phyloP scores from a whole-genome alignment of 2,797 vertebrate species.

The Octomys mimax region DNA sequence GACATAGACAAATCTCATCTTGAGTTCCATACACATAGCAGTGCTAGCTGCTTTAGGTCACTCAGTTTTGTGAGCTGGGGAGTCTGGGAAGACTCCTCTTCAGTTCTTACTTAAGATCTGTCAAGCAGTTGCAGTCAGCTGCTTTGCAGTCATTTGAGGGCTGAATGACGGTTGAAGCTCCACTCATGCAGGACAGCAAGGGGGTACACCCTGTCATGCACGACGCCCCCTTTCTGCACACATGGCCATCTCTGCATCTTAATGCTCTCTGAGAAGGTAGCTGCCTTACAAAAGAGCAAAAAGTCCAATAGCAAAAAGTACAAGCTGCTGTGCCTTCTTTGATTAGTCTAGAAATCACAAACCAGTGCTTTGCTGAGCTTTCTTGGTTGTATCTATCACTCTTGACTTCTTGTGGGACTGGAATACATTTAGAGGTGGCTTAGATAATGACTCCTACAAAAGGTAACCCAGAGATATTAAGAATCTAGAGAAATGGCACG shows the following conservation, averaged over 20 bases:
- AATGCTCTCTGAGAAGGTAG: background rate
- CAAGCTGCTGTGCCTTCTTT: background rate
- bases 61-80: background rate
- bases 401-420: background rate
- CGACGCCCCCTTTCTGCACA: background rate
- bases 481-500: background rate
- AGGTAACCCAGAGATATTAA: background rate
- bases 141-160: background rate
- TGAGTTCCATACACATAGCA: background rate
- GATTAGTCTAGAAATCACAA: background rate
- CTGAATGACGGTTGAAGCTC: background rate
- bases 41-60: background rate
- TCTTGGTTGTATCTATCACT: background rate
- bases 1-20: background rate
- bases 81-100: background rate
- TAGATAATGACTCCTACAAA: background rate
- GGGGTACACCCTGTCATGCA: background rate
- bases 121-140: background rate
- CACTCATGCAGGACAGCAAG: background rate
- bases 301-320: background rate
- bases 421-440: background rate
- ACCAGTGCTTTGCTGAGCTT: background rate
- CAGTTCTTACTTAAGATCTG: background rate
- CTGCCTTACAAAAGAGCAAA: background rate
- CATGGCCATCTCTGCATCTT: background rate